phyloP scores from a whole-genome alignment of 30 jellyfish, hydroid and myxozoan species.

The Rhopilema esculentum region DNA sequence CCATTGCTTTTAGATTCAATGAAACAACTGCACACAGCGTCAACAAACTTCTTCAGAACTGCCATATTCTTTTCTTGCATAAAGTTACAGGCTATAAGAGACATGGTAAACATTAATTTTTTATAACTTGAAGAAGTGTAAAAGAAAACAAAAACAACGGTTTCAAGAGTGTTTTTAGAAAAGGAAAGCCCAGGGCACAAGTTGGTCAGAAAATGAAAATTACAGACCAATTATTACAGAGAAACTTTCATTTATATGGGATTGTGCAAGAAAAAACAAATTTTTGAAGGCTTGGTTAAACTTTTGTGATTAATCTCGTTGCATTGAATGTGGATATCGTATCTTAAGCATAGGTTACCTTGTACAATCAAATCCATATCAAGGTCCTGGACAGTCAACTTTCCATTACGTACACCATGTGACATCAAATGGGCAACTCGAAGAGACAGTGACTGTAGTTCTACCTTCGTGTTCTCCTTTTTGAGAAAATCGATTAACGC shows the following conservation, averaged over 20 bases:
- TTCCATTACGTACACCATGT: constrained; percentile 36
- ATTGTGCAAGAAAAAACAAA: no score
- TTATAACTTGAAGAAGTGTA: no score
- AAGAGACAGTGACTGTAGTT: constrained; percentile 46
- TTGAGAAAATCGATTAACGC: constrained; percentile 26
- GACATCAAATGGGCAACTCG: constrained; percentile 36
- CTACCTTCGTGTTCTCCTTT: constrained; percentile 44
- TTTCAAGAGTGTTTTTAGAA: not conserved
- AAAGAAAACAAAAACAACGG: not conserved
- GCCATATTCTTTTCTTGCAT: constrained; percentile 66
- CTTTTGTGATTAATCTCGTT: no score
- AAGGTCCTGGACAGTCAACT: constrained; percentile 18
- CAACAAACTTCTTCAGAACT: constrained; percentile 51
- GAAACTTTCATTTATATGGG: no score
- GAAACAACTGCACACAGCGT: constrained; percentile 37
- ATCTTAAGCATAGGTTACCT: constrained; percentile 3
- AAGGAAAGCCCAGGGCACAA: not conserved
- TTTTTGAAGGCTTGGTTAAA: no score
- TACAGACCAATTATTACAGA: not conserved
- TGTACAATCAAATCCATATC: constrained; percentile 32
- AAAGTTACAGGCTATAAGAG: constrained; percentile 51
- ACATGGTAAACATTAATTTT: no score
- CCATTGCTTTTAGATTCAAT: constrained; percentile 13
- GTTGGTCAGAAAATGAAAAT: not conserved
- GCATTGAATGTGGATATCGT: no score